These are phyloP conservation scores for Nasonia longicornis DNA, from an alignment of 1,140 invertebrate species.

Conservation along the genomic window DNA sequence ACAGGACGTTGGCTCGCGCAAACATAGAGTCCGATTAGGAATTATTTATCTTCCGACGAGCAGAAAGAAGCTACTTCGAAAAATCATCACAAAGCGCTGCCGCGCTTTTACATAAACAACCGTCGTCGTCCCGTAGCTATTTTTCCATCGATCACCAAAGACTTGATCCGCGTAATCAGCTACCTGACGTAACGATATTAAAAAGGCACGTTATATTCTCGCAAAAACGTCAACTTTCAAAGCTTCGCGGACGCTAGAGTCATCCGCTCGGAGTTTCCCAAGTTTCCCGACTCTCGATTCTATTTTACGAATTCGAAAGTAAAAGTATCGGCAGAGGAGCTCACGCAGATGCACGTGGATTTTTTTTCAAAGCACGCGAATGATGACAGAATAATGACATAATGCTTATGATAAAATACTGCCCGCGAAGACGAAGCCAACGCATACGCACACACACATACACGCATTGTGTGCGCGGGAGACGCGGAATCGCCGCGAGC, in stretches of 20 bases:
- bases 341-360: background rate
- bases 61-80: too few species aligned
- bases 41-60: too few species aligned
- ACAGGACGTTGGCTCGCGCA: too few species aligned
- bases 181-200: too few species aligned
- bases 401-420: slow-evolving; percentile 21
- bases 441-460: background rate
- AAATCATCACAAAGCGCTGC: too few species aligned
- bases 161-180: too few species aligned
- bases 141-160: too few species aligned
- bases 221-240: background rate
- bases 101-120: too few species aligned
- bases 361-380: background rate
- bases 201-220: too few species aligned
- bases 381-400: slow-evolving; percentile 40
- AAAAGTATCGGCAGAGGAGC: slow-evolving; percentile 22
- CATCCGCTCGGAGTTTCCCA: background rate
- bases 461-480: background rate
- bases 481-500: background rate
- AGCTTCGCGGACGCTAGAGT: background rate
- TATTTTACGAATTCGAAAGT: slow-evolving; percentile 21
- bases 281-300: background rate
- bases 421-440: background rate
- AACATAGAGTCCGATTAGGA: too few species aligned
- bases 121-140: too few species aligned